phyloP scores from a whole-genome alignment of 92 coral and sea anemone species.

The Hydrozoanthus gracilis region DNA sequence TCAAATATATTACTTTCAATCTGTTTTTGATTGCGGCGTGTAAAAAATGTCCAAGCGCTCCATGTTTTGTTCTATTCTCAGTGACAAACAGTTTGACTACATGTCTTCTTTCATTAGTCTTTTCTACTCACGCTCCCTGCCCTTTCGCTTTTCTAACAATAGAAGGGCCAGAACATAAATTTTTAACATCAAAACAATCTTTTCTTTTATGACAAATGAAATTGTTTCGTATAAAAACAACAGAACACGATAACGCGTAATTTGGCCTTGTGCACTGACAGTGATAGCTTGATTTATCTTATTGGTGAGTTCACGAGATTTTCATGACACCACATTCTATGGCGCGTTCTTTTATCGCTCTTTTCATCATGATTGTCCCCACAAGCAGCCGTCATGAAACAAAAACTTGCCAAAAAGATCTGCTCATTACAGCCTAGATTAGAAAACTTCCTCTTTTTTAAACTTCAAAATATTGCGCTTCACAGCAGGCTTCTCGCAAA shows the following conservation, averaged over 20 bases:
- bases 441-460: too few species aligned
- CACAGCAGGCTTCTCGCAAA: too few species aligned
- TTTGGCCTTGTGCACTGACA: slow-evolving; percentile 19
- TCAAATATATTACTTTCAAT: slow-evolving; percentile 3
- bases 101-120: neutral
- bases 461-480: too few species aligned
- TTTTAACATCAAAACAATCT: neutral
- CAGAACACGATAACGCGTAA: neutral
- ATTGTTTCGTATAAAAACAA: slow-evolving; percentile 13
- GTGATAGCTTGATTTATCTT: neutral
- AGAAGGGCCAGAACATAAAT: neutral
- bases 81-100: neutral
- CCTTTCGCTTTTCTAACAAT: neutral
- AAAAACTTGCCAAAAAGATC: too few species aligned
- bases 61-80: slow-evolving; percentile 1
- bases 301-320: neutral
- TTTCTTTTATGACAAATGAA: neutral
- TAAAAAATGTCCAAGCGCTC: neutral
- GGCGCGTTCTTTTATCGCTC: neutral
- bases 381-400: too few species aligned
- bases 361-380: neutral
- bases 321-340: neutral
- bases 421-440: neutral
- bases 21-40: slow-evolving; percentile 9
- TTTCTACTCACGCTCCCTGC: neutral